Conservation (phyloP, 2,888 invertebrate species). For the Euspilapteryx auroguttella region DNA sequence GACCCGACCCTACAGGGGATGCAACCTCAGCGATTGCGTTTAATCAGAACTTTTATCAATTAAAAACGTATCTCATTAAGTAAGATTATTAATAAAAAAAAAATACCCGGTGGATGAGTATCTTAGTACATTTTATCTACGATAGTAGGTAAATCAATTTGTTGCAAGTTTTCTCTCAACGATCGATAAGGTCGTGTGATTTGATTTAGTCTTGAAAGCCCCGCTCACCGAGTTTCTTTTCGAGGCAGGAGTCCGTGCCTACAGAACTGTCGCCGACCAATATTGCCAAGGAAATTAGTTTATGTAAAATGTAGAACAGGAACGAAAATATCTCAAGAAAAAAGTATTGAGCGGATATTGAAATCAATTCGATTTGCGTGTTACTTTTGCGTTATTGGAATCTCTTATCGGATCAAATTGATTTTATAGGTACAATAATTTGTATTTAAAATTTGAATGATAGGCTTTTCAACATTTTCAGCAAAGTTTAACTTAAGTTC, state of each 20-base stretch:
- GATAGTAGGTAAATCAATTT: too few relatives aligned
- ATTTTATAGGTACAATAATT: slow-evolving; percentile 1
- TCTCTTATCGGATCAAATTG: slow-evolving; percentile 9
- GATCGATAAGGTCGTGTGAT: slow-evolving; percentile 55
- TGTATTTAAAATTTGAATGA: too few relatives aligned
- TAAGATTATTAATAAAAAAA: too few relatives aligned
- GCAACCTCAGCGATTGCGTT: slow-evolving; percentile 54
- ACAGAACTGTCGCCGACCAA: slow-evolving; percentile 56
- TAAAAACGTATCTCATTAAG: slow-evolving; percentile 39
- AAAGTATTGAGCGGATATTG: slow-evolving; percentile 43
- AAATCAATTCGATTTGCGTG: slow-evolving; percentile 40
- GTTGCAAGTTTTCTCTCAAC: slow-evolving; percentile 40
- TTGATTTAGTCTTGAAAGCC: slow-evolving; percentile 33
- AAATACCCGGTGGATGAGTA: too few relatives aligned
- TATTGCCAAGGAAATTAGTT: slow-evolving; percentile 60
- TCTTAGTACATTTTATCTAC: too few relatives aligned
- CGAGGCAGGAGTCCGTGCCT: slow-evolving; percentile 43
- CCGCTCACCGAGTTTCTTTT: slow-evolving; percentile 6
- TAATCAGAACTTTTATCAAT: slow-evolving; percentile 52
- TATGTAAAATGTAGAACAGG: slow-evolving; percentile 59
- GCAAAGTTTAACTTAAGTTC: too few relatives aligned
- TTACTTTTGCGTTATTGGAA: slow-evolving; percentile 25
- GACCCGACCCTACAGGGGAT: slow-evolving; percentile 33
- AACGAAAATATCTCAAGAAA: slow-evolving; percentile 47
- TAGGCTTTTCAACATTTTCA: too few relatives aligned